A percentile compares a stretch with the other conserved stretches of the same genome.
Conservation (phyloP, 2,113 vertebrate genomes). For the Caranx melampygus region DNA sequence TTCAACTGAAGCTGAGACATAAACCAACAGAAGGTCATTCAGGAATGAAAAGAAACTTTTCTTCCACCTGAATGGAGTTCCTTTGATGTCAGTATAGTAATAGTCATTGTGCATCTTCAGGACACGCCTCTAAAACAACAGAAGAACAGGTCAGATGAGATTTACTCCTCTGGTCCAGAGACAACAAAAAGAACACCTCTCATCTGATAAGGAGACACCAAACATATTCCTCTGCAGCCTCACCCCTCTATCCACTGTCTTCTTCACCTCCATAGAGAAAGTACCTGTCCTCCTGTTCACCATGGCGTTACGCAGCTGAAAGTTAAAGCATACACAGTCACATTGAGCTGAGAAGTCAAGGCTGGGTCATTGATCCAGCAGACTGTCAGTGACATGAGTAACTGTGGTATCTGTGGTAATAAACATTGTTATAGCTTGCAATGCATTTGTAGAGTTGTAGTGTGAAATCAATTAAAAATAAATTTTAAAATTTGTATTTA, state of each 20-base stretch:
- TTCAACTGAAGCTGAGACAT: slow-evolving; percentile 1
- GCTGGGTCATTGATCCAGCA: slow-evolving; percentile 33
- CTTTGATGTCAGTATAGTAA: slow-evolving; percentile 99
- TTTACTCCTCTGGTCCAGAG: slow-evolving; percentile 9
- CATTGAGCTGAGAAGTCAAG: neutral
- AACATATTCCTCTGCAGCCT: slow-evolving; percentile 52
- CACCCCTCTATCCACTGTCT: slow-evolving; percentile 98
- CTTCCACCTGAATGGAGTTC: slow-evolving; percentile 96
- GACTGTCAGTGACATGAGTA: neutral
- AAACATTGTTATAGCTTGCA: neutral
- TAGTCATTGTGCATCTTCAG: slow-evolving; percentile 99
- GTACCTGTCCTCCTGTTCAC: slow-evolving; percentile 96
- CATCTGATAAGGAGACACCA: slow-evolving; percentile 12
- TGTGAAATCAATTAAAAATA: neutral
- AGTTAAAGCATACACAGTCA: slow-evolving; percentile 44
- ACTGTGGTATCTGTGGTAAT: neutral
- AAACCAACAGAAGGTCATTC: slow-evolving; percentile 14
- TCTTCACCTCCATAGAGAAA: slow-evolving; percentile 99
- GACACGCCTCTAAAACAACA: slow-evolving; percentile 90
- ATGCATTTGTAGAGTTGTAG: neutral
- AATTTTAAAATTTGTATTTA: neutral
- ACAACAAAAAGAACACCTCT: neutral
- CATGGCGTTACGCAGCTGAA: slow-evolving; percentile 96
- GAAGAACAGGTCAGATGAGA: slow-evolving; percentile 10
- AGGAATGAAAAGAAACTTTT: slow-evolving; percentile 9